Conservation (phyloP, 1,140 invertebrate genomes). For the Pollicipes pollicipes region DNA sequence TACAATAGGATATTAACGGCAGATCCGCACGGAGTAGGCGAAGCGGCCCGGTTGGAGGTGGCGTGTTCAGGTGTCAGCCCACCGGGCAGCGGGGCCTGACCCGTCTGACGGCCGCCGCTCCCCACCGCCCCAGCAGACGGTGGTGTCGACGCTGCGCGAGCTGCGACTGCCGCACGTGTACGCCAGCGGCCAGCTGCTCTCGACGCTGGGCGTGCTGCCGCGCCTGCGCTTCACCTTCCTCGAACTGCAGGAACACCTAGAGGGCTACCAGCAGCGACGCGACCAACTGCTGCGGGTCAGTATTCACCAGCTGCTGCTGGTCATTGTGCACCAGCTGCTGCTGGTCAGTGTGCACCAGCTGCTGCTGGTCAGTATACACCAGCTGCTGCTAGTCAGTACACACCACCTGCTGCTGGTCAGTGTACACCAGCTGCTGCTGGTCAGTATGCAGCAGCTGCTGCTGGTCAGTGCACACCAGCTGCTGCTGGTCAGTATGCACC, state of each 20-base stretch:
- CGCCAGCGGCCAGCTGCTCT: constrained; percentile 40
- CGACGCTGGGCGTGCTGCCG: constrained; percentile 40
- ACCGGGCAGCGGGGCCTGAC: not conserved
- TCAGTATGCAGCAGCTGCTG: no score
- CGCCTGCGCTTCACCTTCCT: constrained; percentile 68
- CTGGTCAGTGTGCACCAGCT: no score
- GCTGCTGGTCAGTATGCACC: no score
- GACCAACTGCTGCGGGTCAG: constrained; percentile 73
- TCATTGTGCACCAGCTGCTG: constrained; percentile 7
- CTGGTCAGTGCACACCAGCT: no score
- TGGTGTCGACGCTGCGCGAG: constrained; percentile 33
- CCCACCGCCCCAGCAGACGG: constrained; percentile 24
- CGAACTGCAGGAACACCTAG: constrained; percentile 87
- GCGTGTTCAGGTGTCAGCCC: not conserved
- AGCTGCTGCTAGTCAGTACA: no score
- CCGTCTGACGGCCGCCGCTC: constrained; percentile 20
- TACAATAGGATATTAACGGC: no score
- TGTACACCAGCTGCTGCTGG: no score
- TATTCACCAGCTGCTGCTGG: constrained; percentile 9
- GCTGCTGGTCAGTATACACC: no score
- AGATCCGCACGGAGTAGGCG: no score
- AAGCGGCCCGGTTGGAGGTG: not conserved
- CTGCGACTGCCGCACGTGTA: constrained; percentile 29
- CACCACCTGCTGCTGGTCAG: no score
- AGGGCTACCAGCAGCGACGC: constrained; percentile 79